Evolutionary conservation across 1,140 invertebrate species (phyloP), one percentile per base, ranked within the genome.

Genomic region (Panagrolaimus sp.): DNA sequence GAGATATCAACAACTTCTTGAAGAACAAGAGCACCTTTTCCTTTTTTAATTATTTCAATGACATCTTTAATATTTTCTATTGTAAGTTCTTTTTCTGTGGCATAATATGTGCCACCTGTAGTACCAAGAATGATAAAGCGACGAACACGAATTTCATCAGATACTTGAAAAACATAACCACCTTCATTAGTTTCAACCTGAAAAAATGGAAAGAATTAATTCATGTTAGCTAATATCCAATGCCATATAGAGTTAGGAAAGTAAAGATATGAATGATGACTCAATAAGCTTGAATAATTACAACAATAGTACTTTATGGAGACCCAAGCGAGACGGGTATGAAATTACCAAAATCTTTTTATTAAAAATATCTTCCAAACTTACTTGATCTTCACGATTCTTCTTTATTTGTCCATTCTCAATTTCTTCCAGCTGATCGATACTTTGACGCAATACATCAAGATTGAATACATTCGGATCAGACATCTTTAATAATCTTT

Each of bases 41-140:
- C 79, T 13, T 71, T 46, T 27, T 78, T 70, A 46, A 84, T 83
- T 27, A 84, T 73, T 43, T 78, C 73, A 25, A 72, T 75, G 23
- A 84, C 70, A 42, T 70, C 74, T 5, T 69, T 57, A 16, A 77
- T 72, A 71, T 82, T 83, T 51, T 84, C 76, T 42, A 76, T 67
- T 7, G 75, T 82, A n/a, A 83, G 68, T 27, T 81, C 75, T 25
- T 76, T 71, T 38, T 82, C 71, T 2, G 46, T 66, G 1, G 70
- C 68, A 71, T 84, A 83, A 47, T 78, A 83, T 9, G 75, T 82
- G 1, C 82, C 82, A 38, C 78, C 76, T 51, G 75, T 73, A 0
- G 75, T 71, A 3, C 79, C 79, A 9, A 85, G 68, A 72, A 82
- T 83, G 9, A 85, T 65, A 69, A 85, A 85, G 14, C 84, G 77